phyloP scores from a whole-genome alignment of 2,113 vertebrate species.

The Silurus glanis region DNA sequence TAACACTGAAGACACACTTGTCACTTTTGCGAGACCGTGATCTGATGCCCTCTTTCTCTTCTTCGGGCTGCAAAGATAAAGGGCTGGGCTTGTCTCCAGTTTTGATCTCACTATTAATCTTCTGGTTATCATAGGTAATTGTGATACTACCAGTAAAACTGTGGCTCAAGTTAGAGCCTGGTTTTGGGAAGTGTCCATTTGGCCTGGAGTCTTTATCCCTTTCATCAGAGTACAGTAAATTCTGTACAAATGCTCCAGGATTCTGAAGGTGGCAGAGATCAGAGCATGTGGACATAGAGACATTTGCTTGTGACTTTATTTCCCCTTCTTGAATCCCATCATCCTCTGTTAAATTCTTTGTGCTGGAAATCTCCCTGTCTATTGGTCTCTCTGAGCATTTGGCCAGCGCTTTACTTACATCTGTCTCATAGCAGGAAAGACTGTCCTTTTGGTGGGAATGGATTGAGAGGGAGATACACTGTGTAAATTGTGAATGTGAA shows the following conservation, averaged over 20 bases:
- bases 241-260: constrained; percentile 38
- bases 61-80: constrained; percentile 58
- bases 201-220: constrained; percentile 49
- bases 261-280: constrained; percentile 52
- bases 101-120: constrained; percentile 35
- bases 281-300: constrained; percentile 48
- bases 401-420: constrained; percentile 43
- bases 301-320: constrained; percentile 13
- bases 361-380: constrained; percentile 39
- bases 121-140: constrained; percentile 62
- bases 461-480: constrained; percentile 67
- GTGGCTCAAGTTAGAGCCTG: constrained; percentile 39
- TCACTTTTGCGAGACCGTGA: constrained; percentile 73
- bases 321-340: constrained; percentile 43
- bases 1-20: constrained; percentile 67
- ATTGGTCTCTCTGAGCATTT: constrained; percentile 48
- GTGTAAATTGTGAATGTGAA: constrained; percentile 63
- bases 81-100: constrained; percentile 29
- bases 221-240: constrained; percentile 37
- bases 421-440: constrained; percentile 40
- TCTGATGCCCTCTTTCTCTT: constrained; percentile 69
- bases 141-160: constrained; percentile 63
- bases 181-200: constrained; percentile 29
- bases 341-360: constrained; percentile 58
- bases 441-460: constrained; percentile 58